Evolutionary conservation across 2,888 invertebrate species (phyloP).

Genomic region (Lasioglossum pauxillum): DNA sequence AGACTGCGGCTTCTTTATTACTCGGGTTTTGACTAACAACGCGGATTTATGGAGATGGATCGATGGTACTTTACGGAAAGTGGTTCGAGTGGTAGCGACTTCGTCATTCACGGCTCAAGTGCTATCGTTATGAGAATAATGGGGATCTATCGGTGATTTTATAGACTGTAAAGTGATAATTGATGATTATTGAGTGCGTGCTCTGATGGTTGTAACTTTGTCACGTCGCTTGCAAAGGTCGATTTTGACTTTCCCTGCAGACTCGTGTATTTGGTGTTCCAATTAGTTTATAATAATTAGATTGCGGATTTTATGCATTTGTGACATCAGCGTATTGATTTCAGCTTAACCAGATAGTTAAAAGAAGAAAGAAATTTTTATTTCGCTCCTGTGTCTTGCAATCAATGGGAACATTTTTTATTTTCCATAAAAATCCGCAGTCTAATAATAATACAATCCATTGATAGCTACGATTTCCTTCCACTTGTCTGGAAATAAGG

Average conservation of each 20-base stretch:
- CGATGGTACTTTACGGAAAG: not conserved
- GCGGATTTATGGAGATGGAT: not conserved
- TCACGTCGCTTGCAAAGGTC: not conserved
- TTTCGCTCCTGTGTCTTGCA: no score
- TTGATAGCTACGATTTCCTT: no score
- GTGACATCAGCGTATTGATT: no score
- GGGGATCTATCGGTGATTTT: not conserved
- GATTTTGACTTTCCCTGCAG: not conserved
- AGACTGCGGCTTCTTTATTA: slow-evolving; percentile 14
- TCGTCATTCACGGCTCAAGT: not conserved
- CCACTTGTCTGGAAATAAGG: no score
- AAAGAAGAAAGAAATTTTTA: no score
- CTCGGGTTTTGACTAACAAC: slow-evolving; percentile 7
- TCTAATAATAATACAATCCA: no score
- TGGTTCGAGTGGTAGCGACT: not conserved
- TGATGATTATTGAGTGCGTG: not conserved
- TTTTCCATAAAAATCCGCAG: no score
- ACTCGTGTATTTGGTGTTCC: not conserved
- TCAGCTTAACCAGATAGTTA: no score
- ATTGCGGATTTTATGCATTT: no score
- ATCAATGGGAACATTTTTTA: no score
- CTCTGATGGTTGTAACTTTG: not conserved
- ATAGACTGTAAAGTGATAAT: not conserved
- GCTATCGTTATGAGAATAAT: not conserved
- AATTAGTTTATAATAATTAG: no score